Conservation (phyloP, 2,888 invertebrate genomes). For the Cyaniris semiargus region DNA sequence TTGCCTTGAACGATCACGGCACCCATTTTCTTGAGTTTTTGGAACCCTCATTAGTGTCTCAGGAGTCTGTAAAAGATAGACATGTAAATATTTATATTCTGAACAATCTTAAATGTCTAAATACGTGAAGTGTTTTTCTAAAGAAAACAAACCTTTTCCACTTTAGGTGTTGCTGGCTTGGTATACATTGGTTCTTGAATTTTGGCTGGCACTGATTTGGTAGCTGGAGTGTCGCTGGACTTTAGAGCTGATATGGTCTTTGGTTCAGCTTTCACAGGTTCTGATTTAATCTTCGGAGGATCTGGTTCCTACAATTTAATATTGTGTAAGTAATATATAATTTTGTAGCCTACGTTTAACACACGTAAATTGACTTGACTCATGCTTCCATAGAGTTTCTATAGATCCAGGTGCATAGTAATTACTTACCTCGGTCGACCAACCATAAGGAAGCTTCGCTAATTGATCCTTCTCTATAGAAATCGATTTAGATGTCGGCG, state of each 20-base stretch:
- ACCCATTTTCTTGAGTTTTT: constrained; percentile 55
- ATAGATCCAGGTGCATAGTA: not conserved
- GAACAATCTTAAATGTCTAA: not conserved
- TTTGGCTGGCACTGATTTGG: constrained; percentile 65
- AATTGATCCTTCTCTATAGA: constrained; percentile 73
- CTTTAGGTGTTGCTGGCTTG: constrained; percentile 65
- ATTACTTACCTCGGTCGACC: constrained; percentile 60
- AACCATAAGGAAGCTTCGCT: constrained; percentile 74
- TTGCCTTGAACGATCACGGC: constrained; percentile 55
- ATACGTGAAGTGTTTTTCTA: not conserved
- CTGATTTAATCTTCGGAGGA: constrained; percentile 58
- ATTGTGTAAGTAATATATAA: not conserved
- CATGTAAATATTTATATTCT: not conserved
- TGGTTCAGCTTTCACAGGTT: constrained; percentile 63
- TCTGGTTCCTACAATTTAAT: constrained; percentile 57
- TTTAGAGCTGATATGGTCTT: constrained; percentile 66
- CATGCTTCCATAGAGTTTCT: too few species aligned
- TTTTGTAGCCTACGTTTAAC: not conserved
- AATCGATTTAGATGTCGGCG: constrained; percentile 67
- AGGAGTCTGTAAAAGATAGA: constrained; percentile 45
- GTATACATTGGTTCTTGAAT: constrained; percentile 70
- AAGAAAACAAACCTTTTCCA: constrained; percentile 36
- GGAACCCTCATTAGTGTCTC: constrained; percentile 57
- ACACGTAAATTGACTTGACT: not conserved
- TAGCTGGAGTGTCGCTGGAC: constrained; percentile 56